These are phyloP conservation scores for Parthenolecanium corni DNA, from an alignment of 2,888 invertebrate species.

Conservation along the genomic window DNA sequence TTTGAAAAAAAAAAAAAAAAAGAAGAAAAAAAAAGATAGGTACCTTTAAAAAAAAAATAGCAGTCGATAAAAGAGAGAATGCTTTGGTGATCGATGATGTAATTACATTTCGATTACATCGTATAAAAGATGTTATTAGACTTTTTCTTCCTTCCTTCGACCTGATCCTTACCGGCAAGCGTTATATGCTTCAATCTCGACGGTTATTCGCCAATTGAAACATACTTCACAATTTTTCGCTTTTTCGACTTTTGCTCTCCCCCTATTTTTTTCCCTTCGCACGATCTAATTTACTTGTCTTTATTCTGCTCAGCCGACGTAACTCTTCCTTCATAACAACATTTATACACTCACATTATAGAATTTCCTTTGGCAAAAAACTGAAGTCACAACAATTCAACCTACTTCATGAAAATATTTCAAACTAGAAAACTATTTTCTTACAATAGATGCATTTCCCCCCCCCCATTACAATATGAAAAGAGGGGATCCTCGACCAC, in stretches of 20 bases:
- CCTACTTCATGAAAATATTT: too few relatives aligned
- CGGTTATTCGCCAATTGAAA: conserved; percentile 16
- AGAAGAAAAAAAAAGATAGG: neutral
- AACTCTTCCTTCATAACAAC: conserved; percentile 5
- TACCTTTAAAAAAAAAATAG: neutral
- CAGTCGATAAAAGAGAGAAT: neutral
- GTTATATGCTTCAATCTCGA: conserved; percentile 11
- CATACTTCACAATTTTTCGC: conserved; percentile 10
- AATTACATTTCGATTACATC: conserved; percentile 28
- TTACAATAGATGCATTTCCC: too few relatives aligned
- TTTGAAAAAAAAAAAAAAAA: conserved; percentile 2
- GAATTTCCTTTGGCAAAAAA: too few relatives aligned
- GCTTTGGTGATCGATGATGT: conserved; percentile 24
- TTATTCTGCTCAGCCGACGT: neutral
- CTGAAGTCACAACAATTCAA: too few relatives aligned
- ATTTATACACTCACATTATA: too few relatives aligned
- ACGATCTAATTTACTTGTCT: conserved; percentile 21
- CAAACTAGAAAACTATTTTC: too few relatives aligned
- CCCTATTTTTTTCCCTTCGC: conserved; percentile 7
- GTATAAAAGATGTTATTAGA: conserved; percentile 24
- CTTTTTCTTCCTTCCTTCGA: conserved; percentile 8
- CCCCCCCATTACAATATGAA: too few relatives aligned
- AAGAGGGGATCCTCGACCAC: too few relatives aligned
- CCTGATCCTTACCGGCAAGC: neutral
- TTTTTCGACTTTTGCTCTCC: neutral